A percentile compares a stretch with the other conserved stretches of the same genome.
phyloP scores from a whole-genome alignment of 2,113 vertebrate genomes.

The Myotis davidii region DNA sequence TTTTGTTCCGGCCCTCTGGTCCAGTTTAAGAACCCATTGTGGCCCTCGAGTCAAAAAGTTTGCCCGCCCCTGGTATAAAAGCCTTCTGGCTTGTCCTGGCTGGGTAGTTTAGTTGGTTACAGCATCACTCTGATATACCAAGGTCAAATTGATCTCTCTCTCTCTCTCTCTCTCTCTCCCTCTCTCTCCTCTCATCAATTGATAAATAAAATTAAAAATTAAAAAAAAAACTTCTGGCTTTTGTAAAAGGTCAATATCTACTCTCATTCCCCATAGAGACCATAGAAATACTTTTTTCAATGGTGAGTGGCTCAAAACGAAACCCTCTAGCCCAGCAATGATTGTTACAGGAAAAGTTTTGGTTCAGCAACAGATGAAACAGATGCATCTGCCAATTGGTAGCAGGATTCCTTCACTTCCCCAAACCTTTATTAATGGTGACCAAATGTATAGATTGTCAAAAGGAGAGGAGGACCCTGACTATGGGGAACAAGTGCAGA shows the following conservation, averaged over 20 bases:
- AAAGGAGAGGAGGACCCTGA: background rate
- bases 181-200: no score
- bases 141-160: background rate
- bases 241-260: background rate
- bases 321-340: background rate
- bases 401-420: background rate
- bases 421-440: background rate
- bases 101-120: background rate
- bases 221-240: background rate
- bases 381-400: background rate
- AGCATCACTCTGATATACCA: background rate
- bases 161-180: no score
- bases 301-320: background rate
- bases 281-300: background rate
- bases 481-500: background rate
- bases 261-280: conserved; percentile 8
- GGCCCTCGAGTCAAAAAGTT: no score
- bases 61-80: no score
- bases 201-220: background rate
- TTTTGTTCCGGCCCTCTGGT: no score
- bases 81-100: background rate
- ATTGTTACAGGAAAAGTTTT: background rate
- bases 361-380: background rate
- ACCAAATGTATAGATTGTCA: background rate
- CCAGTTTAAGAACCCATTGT: no score